phyloP scores from a whole-genome alignment of 2,113 vertebrate species.

The Coreoperca whiteheadi region DNA sequence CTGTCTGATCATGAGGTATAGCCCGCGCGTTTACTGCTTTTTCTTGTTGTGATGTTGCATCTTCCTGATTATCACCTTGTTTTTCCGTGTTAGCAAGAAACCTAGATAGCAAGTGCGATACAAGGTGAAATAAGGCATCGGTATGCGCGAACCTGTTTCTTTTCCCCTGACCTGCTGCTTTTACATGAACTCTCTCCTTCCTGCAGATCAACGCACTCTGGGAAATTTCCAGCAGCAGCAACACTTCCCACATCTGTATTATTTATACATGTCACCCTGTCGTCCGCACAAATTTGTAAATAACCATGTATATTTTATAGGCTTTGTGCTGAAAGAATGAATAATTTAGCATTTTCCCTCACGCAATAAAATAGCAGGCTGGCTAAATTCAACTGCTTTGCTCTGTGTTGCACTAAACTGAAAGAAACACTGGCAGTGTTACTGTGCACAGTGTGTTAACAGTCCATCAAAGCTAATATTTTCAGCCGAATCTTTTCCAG shows the following conservation, averaged over 20 bases:
- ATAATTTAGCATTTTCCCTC: constrained; percentile 76
- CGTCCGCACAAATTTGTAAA: constrained; percentile 73
- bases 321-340: constrained; percentile 68
- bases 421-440: neutral
- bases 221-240: constrained; percentile 50
- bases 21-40: neutral
- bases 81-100: constrained; percentile 11
- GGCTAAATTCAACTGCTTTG: constrained; percentile 31
- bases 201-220: constrained; percentile 29
- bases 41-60: constrained; percentile 13
- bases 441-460: constrained; percentile 13
- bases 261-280: constrained; percentile 75
- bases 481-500: constrained; percentile 2
- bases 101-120: neutral
- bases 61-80: constrained; percentile 28
- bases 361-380: constrained; percentile 56
- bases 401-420: constrained; percentile 14
- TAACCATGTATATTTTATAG: constrained; percentile 80
- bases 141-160: neutral
- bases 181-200: constrained; percentile 18
- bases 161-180: constrained; percentile 23
- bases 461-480: constrained; percentile 47
- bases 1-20: constrained; percentile 22
- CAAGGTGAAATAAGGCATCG: constrained; percentile 27
- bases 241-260: constrained; percentile 72